phyloP scores from a whole-genome alignment of 2,113 vertebrate species.

The Anser cygnoides region DNA sequence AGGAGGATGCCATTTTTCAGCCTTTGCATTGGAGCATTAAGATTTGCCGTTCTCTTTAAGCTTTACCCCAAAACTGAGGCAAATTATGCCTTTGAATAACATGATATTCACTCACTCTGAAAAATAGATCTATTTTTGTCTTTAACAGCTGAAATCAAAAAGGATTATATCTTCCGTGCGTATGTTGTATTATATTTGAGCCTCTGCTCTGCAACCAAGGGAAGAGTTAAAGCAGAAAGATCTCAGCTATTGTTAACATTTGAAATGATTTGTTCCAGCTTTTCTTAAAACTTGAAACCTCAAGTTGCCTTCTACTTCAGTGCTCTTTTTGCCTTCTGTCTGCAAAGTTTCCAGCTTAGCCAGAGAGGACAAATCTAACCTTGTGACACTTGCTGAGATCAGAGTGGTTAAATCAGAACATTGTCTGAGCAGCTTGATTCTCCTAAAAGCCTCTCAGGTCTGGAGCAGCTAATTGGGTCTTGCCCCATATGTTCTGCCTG shows the following conservation, averaged over 20 bases:
- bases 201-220: background rate
- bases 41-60: constrained; percentile 31
- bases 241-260: background rate
- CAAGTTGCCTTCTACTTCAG: constrained; percentile 12
- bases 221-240: constrained; percentile 34
- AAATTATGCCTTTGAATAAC: constrained; percentile 44
- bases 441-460: constrained; percentile 38
- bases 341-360: constrained; percentile 6
- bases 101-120: background rate
- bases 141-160: constrained; percentile 29
- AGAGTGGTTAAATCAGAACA: constrained; percentile 48
- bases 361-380: background rate
- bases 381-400: constrained; percentile 53
- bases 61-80: background rate
- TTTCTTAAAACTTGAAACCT: constrained; percentile 38
- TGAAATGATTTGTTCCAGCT: background rate
- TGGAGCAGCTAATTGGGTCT: constrained; percentile 48
- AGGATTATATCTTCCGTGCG: background rate
- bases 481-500: constrained; percentile 1
- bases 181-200: background rate
- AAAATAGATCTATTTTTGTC: constrained; percentile 27
- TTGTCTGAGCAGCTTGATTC: constrained; percentile 8
- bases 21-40: background rate
- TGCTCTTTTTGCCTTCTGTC: background rate
- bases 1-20: background rate